Evolutionary conservation across 2,888 invertebrate genomes (phyloP), one percentile per base, ranked within the genome.

Genomic region (Heteromurus nitidus): DNA sequence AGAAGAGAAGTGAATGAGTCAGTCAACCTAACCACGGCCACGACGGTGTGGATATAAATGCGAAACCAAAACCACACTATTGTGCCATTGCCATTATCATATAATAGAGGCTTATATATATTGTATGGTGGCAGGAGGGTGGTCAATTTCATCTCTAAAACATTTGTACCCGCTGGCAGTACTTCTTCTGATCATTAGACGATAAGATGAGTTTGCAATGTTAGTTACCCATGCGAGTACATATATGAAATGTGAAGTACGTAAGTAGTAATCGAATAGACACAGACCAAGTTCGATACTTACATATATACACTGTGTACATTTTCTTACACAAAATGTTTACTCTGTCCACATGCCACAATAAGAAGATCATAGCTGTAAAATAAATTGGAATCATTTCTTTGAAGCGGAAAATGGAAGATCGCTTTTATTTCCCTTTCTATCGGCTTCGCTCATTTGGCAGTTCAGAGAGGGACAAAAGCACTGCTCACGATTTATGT

Each of bases 371-470:
- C 11, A n/a, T 47, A 24, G 22, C 16, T 67, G 67, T 65, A 22
- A 53, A 53, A 53, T 70, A 70, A 58, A 58, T 58, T 44, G 42
- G 20, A 28, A 60, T 28, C 55, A 18, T 44, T 72, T 72, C 60
- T 42, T 3, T 44, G 72, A 44, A 72, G 18, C 28, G n/a, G 26
- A 69, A 30, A 55, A 18, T 28, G 26, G 26, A 55, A 31, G 31
- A 55, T 20, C 55, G 18, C 22, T 53, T 55, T 69, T 36, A 9
- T 20, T 28, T 31, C 55, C 36, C 9, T n/a, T 44, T 24, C 18
- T 60, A 18, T 28, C 11, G 26, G 22, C n/a, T 50, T n/a, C n/a
- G 11, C 44, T 44, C n/a, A 9, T 36, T 9, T 36, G 13, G 13
- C 13, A 44, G 16, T n/a, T 55, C 60, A 60, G n/a, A 2, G 36